Evolutionary conservation across 2,797 vertebrate genomes (phyloP).

Genomic region (Gorsachius magnificus): DNA sequence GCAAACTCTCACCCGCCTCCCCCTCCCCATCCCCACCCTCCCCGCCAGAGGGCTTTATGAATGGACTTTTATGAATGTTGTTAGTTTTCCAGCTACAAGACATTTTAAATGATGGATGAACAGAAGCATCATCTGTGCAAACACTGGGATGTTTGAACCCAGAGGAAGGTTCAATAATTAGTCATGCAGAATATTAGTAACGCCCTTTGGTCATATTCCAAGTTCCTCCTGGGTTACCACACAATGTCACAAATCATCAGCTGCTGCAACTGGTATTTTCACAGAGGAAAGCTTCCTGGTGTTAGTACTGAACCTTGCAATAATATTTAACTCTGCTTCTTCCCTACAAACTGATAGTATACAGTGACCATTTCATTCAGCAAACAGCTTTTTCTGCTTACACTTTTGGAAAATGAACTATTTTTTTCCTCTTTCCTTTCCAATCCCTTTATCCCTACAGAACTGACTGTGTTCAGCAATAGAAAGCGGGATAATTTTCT

Average conservation of each 20-base stretch:
- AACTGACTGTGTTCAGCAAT: not conserved
- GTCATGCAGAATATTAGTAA: constrained; percentile 61
- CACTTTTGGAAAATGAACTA: not conserved
- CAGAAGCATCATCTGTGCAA: constrained; percentile 61
- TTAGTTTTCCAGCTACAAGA: constrained; percentile 48
- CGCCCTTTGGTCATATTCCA: constrained; percentile 50
- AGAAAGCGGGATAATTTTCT: not conserved
- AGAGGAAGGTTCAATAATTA: constrained; percentile 61
- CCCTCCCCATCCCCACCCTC: too few species aligned
- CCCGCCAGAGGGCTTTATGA: not conserved
- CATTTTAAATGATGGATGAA: constrained; percentile 66
- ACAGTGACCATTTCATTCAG: not conserved
- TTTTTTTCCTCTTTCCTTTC: not conserved
- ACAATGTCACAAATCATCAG: constrained; percentile 47
- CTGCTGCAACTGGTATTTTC: constrained; percentile 2
- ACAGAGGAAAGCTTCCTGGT: not conserved
- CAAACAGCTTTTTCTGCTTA: not conserved
- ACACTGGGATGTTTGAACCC: constrained; percentile 59
- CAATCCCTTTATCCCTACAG: not conserved
- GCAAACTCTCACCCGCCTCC: not conserved
- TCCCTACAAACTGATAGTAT: not conserved
- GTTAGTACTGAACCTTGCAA: not conserved
- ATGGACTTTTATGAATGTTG: constrained; percentile 46
- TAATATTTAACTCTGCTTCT: not conserved
- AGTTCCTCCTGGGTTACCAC: constrained; percentile 41